Evolutionary conservation across 1,140 invertebrate genomes (phyloP), one percentile per base, ranked within the genome.

Genomic region (Nixonia krombeini): DNA sequence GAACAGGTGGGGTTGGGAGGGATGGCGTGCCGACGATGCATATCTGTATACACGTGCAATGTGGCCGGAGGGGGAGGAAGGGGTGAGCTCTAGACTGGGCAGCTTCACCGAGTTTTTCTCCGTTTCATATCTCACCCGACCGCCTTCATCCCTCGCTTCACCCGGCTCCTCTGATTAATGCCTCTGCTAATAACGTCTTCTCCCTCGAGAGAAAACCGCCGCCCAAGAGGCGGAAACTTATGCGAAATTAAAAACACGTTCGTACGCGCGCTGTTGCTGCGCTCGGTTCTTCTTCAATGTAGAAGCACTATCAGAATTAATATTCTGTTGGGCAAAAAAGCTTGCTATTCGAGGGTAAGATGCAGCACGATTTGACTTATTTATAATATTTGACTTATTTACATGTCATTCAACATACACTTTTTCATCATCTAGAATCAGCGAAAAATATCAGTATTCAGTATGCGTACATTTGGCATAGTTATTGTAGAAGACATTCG

Each of bases 221-320:
- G 46, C 40, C 57, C 53, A 31, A 49, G 44, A 46, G 26, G 37
- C 35, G 62, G 69, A 67, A 75, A 82, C 80, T 81, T 83, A 81
- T 82, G 80, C 80, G 76, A 77, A 84, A 84, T 84, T 84, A 82
- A 84, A 84, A 82, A 81, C 80, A 80, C 74, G 80, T 81, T 70
- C 76, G 56, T 40, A 26, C 10, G 41, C 25, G 53, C 58, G 42
- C 52, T 62, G 62, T 68, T 68, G 40, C 51, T 42, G 38, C 44
- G 4, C 16, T 25, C 26, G 51, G 29, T 18, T 31, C 38, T 37
- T 52, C 26, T 33, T 46, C 50, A 45, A 47, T 50, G 42, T 50
- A 42, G 23, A 35, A 47, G 53, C 49, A 62, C 53, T 63, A 53
- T 55, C 50, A 42, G 66, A 63, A 63, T 63, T 69, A 59, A 59